These are phyloP conservation scores for Meloidogyne exigua DNA, from an alignment of 1,140 invertebrate species.

Conservation along the genomic window DNA sequence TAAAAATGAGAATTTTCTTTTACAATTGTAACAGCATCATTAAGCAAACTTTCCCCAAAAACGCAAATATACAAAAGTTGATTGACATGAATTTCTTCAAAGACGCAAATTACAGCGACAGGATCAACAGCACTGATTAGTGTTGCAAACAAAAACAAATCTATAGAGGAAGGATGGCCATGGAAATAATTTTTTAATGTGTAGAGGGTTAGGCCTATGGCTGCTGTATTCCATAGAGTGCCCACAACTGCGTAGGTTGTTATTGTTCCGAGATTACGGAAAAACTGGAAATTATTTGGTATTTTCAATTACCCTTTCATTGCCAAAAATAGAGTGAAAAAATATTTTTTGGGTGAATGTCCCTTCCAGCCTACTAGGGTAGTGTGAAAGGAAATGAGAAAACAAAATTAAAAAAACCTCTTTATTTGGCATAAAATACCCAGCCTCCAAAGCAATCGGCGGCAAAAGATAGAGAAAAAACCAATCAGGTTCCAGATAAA, in stretches of 20 bases:
- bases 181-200: constrained; percentile 32
- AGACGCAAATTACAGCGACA: constrained; percentile 64
- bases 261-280: constrained; percentile 92
- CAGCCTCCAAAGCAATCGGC: constrained; percentile 86
- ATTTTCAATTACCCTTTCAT: too few species aligned
- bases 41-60: constrained; percentile 76
- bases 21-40: constrained; percentile 45
- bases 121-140: constrained; percentile 97
- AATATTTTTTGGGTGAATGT: too few species aligned
- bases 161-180: constrained; percentile 32
- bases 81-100: constrained; percentile 65
- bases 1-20: background rate
- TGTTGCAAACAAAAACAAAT: constrained; percentile 84
- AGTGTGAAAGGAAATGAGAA: background rate
- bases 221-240: constrained; percentile 59
- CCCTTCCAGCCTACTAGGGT: too few species aligned
- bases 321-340: too few species aligned
- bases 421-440: constrained; percentile 95
- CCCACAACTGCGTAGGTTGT: constrained; percentile 85
- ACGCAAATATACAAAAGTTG: constrained; percentile 96
- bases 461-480: constrained; percentile 52
- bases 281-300: constrained; percentile 69
- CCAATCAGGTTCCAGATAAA: constrained; percentile 46
- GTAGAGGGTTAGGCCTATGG: constrained; percentile 40
- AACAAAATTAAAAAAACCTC: constrained; percentile 40